These are phyloP conservation scores for Polydrusus cervinus DNA, from an alignment of 2,888 invertebrate species.

Conservation along the genomic window DNA sequence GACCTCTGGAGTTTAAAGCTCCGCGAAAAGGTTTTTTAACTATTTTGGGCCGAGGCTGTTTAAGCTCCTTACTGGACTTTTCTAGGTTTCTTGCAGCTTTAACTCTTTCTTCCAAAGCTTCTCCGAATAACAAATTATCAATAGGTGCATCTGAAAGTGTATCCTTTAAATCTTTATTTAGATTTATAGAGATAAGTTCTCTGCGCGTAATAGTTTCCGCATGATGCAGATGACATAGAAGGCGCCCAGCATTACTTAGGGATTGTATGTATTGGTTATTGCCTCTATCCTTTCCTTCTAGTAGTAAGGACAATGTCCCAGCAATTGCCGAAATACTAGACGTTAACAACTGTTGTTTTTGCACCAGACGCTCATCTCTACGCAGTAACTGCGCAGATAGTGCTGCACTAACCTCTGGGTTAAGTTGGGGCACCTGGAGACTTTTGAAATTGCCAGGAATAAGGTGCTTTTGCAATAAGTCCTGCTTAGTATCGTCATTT, in stretches of 20 bases:
- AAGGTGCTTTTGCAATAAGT: background rate
- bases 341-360: background rate
- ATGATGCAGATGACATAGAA: background rate
- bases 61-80: background rate
- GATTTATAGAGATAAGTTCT: background rate
- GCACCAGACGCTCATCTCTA: slow-evolving; percentile 1
- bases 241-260: too few relatives aligned
- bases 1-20: too few relatives aligned
- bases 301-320: background rate
- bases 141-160: background rate
- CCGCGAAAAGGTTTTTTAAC: background rate
- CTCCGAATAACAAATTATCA: background rate
- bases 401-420: background rate
- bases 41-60: background rate
- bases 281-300: background rate
- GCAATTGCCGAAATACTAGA: slow-evolving; percentile 4
- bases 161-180: background rate
- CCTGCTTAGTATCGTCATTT: background rate
- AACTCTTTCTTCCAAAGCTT: background rate
- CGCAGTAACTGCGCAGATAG: background rate
- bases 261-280: background rate
- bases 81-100: background rate
- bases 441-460: background rate
- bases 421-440: background rate
- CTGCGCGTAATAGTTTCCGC: background rate